Evolutionary conservation across 2,113 vertebrate species (phyloP).

Genomic region (Nansenia antarctica): DNA sequence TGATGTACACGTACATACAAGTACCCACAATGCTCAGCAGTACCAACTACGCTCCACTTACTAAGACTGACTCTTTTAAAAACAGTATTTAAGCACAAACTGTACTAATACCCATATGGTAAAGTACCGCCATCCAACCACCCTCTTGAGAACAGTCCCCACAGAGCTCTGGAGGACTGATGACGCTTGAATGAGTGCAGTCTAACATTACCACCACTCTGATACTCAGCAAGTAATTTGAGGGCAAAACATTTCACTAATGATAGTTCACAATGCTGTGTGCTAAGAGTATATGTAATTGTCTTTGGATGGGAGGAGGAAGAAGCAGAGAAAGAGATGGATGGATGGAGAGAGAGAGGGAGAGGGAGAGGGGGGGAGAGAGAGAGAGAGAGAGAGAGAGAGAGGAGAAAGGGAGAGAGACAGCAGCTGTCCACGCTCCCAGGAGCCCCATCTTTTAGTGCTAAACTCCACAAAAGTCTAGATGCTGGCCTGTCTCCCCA

Average conservation of each 20-base stretch:
- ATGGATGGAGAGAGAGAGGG: background rate
- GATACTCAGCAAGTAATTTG: no score
- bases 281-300: background rate
- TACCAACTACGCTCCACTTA: background rate
- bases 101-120: background rate
- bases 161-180: background rate
- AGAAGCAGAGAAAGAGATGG: background rate
- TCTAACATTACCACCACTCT: background rate
- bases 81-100: background rate
- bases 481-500: constrained; percentile 8
- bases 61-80: background rate
- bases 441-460: constrained; percentile 19
- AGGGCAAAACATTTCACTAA: background rate
- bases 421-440: constrained; percentile 35
- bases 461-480: constrained; percentile 38
- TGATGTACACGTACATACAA: background rate
- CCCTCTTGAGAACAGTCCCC: background rate
- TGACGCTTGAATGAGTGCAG: background rate
- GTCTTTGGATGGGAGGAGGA: background rate
- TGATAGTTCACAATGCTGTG: background rate
- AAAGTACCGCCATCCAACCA: background rate
- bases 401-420: constrained; percentile 8
- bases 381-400: constrained; percentile 1
- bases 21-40: background rate
- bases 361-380: constrained; percentile 4